phyloP scores from a whole-genome alignment of 2,113 vertebrate species.

The Mesembrinibis cayennensis region DNA sequence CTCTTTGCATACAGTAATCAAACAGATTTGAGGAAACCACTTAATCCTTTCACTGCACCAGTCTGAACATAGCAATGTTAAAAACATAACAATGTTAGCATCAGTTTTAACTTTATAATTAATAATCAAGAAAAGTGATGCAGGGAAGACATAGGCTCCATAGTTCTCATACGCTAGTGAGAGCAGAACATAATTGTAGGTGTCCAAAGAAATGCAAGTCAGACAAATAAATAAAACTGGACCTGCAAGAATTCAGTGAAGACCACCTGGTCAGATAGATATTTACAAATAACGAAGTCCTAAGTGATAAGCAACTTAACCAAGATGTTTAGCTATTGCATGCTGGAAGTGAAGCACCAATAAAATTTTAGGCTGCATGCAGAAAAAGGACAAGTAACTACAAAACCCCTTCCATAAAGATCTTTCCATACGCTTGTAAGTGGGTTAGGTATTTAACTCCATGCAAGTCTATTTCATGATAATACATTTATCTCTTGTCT shows the following conservation, averaged over 20 bases:
- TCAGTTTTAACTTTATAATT: not conserved
- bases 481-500: not conserved
- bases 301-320: not conserved
- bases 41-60: not conserved
- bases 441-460: not conserved
- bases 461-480: not conserved
- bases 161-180: not conserved
- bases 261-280: not conserved
- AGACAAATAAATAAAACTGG: not conserved
- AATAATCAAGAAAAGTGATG: not conserved
- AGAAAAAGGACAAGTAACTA: not conserved
- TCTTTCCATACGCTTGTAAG: not conserved
- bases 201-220: not conserved
- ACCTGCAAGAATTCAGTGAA: not conserved
- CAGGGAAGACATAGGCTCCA: not conserved
- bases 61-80: not conserved
- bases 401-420: not conserved
- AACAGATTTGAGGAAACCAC: not conserved
- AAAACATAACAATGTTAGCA: not conserved
- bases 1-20: not conserved
- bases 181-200: not conserved
- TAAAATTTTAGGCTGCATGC: not conserved
- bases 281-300: not conserved
- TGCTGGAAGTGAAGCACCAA: not conserved
- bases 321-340: not conserved